These are phyloP conservation scores for Cerastoderma edule DNA, from an alignment of 2,888 invertebrate species.

Conservation along the genomic window DNA sequence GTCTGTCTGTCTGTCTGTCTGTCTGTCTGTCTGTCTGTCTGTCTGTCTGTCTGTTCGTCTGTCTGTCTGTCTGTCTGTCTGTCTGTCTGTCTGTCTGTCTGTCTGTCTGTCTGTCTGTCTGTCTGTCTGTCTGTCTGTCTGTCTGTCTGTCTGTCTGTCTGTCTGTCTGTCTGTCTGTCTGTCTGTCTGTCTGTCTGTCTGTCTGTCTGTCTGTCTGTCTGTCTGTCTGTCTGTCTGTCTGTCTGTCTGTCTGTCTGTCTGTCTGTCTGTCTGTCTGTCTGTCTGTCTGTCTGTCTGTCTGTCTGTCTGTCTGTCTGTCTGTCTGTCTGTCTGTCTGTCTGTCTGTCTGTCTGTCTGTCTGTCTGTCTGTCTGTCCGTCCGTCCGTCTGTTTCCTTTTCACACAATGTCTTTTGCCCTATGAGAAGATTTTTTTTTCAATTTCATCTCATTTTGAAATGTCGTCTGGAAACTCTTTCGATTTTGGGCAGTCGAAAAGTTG, in stretches of 20 bases:
- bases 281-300: constrained; percentile 2
- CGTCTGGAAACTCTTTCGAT: too few species aligned
- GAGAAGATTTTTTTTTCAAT: too few species aligned
- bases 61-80: background rate
- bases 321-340: background rate
- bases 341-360: constrained; percentile 1
- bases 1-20: background rate
- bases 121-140: constrained; percentile 11
- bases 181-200: constrained; percentile 7
- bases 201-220: constrained; percentile 13
- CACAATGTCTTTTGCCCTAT: too few species aligned
- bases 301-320: constrained; percentile 2
- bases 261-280: constrained; percentile 1
- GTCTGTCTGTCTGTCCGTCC: background rate
- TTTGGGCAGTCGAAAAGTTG: too few species aligned
- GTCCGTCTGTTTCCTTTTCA: background rate
- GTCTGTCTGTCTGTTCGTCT: background rate
- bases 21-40: too few species aligned
- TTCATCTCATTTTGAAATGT: too few species aligned
- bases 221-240: constrained; percentile 8
- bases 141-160: constrained; percentile 5
- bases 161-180: constrained; percentile 8
- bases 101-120: constrained; percentile 3
- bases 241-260: background rate
- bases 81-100: background rate